Evolutionary conservation across 1,140 invertebrate species (phyloP), one percentile per base, ranked within the genome.

Genomic region (Drosophila orosa): DNA sequence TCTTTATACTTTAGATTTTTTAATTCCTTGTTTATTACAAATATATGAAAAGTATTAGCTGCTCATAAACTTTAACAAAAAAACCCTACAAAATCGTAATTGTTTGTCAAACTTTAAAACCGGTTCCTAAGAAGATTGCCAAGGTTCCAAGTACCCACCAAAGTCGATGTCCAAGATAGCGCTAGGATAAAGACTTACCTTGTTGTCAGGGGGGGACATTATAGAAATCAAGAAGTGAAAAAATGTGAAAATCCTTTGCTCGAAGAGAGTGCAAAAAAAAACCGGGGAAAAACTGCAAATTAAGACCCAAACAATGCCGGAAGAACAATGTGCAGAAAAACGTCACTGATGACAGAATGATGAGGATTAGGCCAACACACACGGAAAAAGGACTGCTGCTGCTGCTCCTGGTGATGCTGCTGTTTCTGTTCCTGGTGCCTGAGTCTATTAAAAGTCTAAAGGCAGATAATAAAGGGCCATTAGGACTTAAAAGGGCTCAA

Each of bases 371-470:
- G 72, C 67, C 89, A 87, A 76, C 66, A 62, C 54, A 57, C 47
- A 72, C 27, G 63, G 39, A 63, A 40, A 67, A 40, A 58, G 40
- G 67, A 42, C 59, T 33, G 24, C 42, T 31, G 39, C 48, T 13
- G 22, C 57, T 47, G 52, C 47, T 50, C 22, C 52, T 47, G 56
- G 12, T 58, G 57, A 35, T 29, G 31, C 27, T 60, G n/a, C 24
- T 62, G 62, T 47, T 66, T 9, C 40, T 69, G 65, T 69, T 54
- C 71, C 80, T 80, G 80, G 77, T 72, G 78, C 74, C 80, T 75
- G 89, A 91, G 89, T 91, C 89, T 91, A 91, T 91, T 91, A 91
- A 91, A 91, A 91, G 89, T 91, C 89, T 91, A 91, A 91, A 91
- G 89, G 89, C 89, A 91, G 89, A 91, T 91, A 91, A 91, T 91